Conservation (phyloP, 2,797 vertebrate species). For the Dryobates pubescens region DNA sequence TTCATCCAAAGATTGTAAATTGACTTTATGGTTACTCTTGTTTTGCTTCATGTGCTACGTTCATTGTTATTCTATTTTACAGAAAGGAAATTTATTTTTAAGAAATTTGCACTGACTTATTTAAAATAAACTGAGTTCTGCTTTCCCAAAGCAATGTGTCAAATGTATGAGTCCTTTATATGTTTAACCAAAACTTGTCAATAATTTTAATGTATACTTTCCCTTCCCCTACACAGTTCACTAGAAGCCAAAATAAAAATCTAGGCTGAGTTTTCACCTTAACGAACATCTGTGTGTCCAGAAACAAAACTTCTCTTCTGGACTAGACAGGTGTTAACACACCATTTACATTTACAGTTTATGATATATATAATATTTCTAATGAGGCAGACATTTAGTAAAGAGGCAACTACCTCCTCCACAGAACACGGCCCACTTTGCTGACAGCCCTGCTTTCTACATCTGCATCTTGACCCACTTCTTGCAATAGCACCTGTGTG, state of each 20-base stretch:
- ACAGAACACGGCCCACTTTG: not conserved
- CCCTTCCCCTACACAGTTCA: not conserved
- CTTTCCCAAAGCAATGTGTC: not conserved
- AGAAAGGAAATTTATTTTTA: not conserved
- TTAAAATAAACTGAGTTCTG: not conserved
- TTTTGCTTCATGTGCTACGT: not conserved
- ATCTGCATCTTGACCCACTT: not conserved
- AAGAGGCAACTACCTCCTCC: not conserved
- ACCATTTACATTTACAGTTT: not conserved
- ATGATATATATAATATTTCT: not conserved
- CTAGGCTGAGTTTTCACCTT: not conserved
- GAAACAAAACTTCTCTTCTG: not conserved
- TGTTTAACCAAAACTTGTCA: not conserved
- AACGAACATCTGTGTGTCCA: not conserved
- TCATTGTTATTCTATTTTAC: not conserved
- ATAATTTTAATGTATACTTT: not conserved
- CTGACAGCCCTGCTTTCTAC: not conserved
- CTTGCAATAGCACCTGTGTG: rapidly evolving
- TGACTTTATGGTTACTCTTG: not conserved
- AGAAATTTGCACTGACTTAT: not conserved
- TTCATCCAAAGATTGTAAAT: not conserved
- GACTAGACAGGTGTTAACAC: not conserved
- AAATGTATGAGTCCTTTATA: not conserved
- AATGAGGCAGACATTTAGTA: not conserved
- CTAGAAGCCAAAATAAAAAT: not conserved